Percentiles rank a stretch among this genome's conserved stretches.
These are phyloP conservation scores for Coendou prehensilis DNA, from an alignment of 2,797 vertebrate genomes.

Conservation along the genomic window DNA sequence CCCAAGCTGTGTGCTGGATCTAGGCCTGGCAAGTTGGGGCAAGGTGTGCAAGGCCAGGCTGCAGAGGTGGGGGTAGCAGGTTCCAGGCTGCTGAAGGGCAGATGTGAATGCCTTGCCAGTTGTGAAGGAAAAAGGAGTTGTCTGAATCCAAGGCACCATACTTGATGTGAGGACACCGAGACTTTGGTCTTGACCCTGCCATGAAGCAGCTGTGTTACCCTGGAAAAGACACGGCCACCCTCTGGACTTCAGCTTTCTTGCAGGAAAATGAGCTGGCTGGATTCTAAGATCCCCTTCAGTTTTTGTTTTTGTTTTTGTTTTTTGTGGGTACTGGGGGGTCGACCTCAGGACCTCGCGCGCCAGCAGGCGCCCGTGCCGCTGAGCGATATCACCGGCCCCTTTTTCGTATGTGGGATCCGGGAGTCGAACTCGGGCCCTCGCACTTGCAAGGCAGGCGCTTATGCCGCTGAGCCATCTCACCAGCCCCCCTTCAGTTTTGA, in stretches of 20 bases:
- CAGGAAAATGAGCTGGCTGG: not conserved
- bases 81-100: not conserved
- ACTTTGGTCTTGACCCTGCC: not conserved
- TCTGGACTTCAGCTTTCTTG: not conserved
- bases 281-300: not conserved
- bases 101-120: not conserved
- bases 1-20: not conserved
- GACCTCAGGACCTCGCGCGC: no score
- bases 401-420: no score
- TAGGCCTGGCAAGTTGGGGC: not conserved
- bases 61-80: not conserved
- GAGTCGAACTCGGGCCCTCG: no score
- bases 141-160: not conserved
- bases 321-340: no score
- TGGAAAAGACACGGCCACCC: not conserved
- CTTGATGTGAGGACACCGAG: not conserved
- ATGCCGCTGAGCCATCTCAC: no score
- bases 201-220: not conserved
- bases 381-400: no score
- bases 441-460: no score
- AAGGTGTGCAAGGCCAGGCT: not conserved
- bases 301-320: no score
- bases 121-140: not conserved
- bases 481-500: not conserved
- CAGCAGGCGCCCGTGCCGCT: no score